Evolutionary conservation across 2,797 vertebrate genomes (phyloP).

Genomic region (Otolemur crassicaudatus): DNA sequence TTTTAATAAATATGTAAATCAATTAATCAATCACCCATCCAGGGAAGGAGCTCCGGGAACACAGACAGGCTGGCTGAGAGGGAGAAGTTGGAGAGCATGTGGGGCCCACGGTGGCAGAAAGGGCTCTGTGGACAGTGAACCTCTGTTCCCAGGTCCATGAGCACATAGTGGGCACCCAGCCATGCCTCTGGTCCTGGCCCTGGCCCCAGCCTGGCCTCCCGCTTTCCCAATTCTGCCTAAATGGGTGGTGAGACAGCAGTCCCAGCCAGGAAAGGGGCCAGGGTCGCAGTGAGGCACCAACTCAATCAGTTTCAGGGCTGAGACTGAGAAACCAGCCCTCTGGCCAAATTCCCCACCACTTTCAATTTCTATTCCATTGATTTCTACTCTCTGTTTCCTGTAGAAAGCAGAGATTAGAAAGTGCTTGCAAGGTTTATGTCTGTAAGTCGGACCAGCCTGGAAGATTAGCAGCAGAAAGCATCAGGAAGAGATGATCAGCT

Average conservation of each 20-base stretch:
- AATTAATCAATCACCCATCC: conserved; percentile 75
- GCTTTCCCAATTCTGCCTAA: not conserved
- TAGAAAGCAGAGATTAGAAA: conserved; percentile 19
- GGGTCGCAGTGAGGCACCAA: not conserved
- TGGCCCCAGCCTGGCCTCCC: not conserved
- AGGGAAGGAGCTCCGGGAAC: conserved; percentile 8
- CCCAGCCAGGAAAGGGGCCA: not conserved
- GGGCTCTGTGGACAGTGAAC: not conserved
- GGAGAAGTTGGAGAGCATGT: not conserved
- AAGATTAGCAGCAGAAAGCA: not conserved
- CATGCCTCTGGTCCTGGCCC: not conserved
- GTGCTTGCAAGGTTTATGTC: not conserved
- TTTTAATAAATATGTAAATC: conserved; percentile 82
- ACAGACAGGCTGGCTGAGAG: conserved; percentile 18
- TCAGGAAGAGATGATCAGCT: conserved; percentile 47
- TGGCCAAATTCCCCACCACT: not conserved
- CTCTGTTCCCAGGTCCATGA: not conserved
- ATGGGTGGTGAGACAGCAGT: not conserved
- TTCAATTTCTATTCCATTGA: not conserved
- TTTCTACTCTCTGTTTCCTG: not conserved
- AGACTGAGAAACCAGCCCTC: not conserved
- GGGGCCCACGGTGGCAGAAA: not conserved
- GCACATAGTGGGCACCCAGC: not conserved
- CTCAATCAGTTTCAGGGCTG: not conserved
- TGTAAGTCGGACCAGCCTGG: not conserved